Evolutionary conservation across 2,888 invertebrate genomes (phyloP).

Genomic region (Nezara viridula): DNA sequence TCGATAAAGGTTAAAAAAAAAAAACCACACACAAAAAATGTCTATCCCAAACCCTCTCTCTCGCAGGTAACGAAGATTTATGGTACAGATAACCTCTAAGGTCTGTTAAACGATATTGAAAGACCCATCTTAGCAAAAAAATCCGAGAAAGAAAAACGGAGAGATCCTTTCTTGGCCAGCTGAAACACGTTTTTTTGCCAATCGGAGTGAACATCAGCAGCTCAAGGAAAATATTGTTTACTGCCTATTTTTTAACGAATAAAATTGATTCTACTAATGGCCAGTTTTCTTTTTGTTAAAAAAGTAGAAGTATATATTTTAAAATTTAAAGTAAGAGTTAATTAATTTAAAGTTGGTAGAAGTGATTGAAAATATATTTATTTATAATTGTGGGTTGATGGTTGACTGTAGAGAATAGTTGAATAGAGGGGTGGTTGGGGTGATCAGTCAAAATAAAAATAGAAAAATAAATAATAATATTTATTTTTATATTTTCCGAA

Average conservation of each 20-base stretch:
- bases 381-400: too few relatives aligned
- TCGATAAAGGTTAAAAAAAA: background rate
- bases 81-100: background rate
- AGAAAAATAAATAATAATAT: too few relatives aligned
- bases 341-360: too few relatives aligned
- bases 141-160: background rate
- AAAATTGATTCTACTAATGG: background rate
- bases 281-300: background rate
- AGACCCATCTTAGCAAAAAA: background rate
- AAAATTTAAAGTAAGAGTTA: too few relatives aligned
- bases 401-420: too few relatives aligned
- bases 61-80: background rate
- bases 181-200: background rate
- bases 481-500: too few relatives aligned
- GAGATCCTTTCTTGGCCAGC: background rate
- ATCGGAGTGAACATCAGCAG: background rate
- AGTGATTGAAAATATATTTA: too few relatives aligned
- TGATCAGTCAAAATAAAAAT: too few relatives aligned
- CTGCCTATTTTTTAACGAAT: background rate
- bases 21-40: background rate
- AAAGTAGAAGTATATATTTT: background rate
- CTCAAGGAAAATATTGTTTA: background rate
- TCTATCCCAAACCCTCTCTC: background rate
- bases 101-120: constrained; percentile 5
- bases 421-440: too few relatives aligned